Evolutionary conservation across 2,113 vertebrate species (phyloP).

Genomic region (Dicrurus megarhynchus): DNA sequence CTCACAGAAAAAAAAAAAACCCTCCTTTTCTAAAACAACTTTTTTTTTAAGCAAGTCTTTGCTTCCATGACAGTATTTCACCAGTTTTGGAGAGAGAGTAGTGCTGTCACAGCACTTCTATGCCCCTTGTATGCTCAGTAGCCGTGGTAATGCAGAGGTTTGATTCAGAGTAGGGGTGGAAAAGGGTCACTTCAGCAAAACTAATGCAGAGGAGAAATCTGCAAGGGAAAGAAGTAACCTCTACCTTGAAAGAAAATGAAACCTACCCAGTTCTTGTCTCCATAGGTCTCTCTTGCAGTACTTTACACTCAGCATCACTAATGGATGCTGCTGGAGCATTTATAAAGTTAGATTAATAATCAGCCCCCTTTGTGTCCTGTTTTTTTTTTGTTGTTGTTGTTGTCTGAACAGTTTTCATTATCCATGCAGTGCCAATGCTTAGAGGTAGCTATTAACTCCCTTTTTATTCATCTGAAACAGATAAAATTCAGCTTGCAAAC

Average conservation of each 20-base stretch:
- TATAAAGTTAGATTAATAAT: background rate
- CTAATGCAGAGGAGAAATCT: background rate
- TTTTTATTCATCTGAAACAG: background rate
- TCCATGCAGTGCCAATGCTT: background rate
- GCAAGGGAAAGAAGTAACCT: background rate
- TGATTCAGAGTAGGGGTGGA: background rate
- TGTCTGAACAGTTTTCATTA: background rate
- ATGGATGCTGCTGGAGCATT: background rate
- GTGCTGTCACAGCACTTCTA: background rate
- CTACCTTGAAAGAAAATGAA: background rate
- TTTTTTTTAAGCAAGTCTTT: background rate
- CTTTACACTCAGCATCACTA: background rate
- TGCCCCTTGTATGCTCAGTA: background rate
- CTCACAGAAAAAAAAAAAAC: background rate
- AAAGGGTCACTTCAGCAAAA: background rate
- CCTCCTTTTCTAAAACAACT: background rate
- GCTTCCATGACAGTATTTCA: background rate
- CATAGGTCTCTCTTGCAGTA: background rate
- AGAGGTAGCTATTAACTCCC: background rate
- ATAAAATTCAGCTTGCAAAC: background rate
- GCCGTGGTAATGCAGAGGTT: background rate
- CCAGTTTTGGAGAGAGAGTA: background rate
- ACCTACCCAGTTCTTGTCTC: background rate
- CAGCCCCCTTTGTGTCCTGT: background rate
- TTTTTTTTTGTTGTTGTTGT: background rate